Evolutionary conservation across 1,140 invertebrate genomes (phyloP), one percentile per base, ranked within the genome.

Genomic region (Aphidius gifuensis): DNA sequence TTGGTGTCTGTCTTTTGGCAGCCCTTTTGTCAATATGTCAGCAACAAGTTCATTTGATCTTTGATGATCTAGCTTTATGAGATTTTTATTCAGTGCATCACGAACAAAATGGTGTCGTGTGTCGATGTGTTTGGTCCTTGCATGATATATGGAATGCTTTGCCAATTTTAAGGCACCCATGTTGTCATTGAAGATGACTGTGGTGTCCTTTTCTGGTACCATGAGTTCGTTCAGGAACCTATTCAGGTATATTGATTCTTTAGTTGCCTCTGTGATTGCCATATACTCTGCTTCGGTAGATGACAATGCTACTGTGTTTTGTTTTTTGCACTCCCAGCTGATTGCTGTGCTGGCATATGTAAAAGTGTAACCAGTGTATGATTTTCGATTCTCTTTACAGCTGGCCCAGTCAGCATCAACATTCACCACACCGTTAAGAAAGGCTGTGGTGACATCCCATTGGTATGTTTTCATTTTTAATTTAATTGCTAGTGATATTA

Each of bases 251-350:
- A 76, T 64, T 4, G 67, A 62, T 57, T 78, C 77, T 51, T 72
- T 75, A 0, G 68, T 51, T 7, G 62, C 65, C 21, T 77, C 68
- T 1, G 68, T 6, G 2, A 77, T 61, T 1, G 76, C 74, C 44
- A 74, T 69, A 59, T 80, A 83, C 55, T 82, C 80, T 6, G 77
- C 70, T 58, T 82, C 78, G 58, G 76, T 78, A 9, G 70, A 77
- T 4, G 58, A 60, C 5, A 50, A n/a, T n/a, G 58, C 40, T 0
- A 60, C 42, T 8, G 58, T 60, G 1, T 5, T 23, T 16, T 60
- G 48, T 23, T 60, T 60, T 6, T 23, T 9, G 2, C 47, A 47
- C 9, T 60, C 39, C 48, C 58, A 60, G 16, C 47, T 50, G 3
- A 60, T 42, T 3, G 39, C 47, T 9, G 38, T 5, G 1, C 58